Evolutionary conservation across 37 sponge, comb jelly and placozoan genomes (phyloP).

Genomic region (Chondrilla cf. caribensis): DNA sequence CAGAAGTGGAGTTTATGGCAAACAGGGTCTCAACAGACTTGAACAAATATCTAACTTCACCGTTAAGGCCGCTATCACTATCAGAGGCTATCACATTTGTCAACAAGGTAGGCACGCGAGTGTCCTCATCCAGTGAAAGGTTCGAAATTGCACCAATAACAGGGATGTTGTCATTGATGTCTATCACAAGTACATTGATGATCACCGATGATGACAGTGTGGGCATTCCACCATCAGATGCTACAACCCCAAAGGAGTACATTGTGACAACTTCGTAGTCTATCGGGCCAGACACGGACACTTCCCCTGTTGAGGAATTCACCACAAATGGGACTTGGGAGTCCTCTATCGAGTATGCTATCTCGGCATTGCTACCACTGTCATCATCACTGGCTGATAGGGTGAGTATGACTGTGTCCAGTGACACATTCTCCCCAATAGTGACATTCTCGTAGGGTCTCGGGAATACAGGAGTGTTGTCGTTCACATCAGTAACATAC

Average conservation of each 20-base stretch:
- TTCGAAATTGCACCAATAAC: not conserved
- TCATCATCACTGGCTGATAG: slow-evolving; percentile 41
- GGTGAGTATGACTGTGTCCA: not conserved
- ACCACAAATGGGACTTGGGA: slow-evolving; percentile 26
- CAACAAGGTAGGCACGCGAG: not conserved
- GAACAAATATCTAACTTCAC: slow-evolving; percentile 1
- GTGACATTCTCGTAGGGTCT: slow-evolving; percentile 30
- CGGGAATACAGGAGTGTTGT: slow-evolving; percentile 55
- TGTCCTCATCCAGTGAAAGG: not conserved
- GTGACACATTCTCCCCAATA: slow-evolving; percentile 13
- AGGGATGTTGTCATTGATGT: slow-evolving; percentile 51
- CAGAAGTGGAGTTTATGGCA: not conserved
- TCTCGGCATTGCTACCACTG: slow-evolving; percentile 20
- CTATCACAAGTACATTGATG: not conserved
- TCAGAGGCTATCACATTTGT: not conserved
- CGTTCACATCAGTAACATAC: slow-evolving; percentile 62
- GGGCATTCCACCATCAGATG: slow-evolving; percentile 32
- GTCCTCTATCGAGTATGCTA: slow-evolving; percentile 20
- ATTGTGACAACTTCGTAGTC: slow-evolving; percentile 32
- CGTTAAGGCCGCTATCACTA: slow-evolving; percentile 16
- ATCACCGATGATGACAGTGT: slow-evolving; percentile 16
- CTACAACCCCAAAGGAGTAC: slow-evolving; percentile 23
- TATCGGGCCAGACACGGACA: not conserved
- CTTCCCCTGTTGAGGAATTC: slow-evolving; percentile 27
- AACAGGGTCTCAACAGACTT: not conserved